phyloP scores from a whole-genome alignment of 2,113 vertebrate genomes.

The Ceyx cyanopectus region DNA sequence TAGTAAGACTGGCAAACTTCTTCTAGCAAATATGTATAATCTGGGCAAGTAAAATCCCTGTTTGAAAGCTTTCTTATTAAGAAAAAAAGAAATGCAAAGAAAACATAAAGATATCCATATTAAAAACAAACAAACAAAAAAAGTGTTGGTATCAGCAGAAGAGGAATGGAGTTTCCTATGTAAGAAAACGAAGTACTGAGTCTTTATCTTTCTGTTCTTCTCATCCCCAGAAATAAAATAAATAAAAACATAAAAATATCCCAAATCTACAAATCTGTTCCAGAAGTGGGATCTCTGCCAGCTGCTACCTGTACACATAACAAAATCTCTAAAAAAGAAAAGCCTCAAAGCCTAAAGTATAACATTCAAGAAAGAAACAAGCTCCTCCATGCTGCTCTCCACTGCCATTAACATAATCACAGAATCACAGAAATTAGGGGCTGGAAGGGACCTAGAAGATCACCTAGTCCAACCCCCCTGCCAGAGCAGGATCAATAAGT shows the following conservation, averaged over 20 bases:
- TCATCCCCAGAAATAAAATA: not conserved
- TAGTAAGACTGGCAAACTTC: not conserved
- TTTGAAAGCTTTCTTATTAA: not conserved
- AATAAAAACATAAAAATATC: not conserved
- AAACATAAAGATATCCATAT: not conserved
- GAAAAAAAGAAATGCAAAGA: fast-evolving
- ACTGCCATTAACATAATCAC: not conserved
- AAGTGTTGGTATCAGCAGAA: not conserved
- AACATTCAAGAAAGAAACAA: not conserved
- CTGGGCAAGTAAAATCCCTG: not conserved
- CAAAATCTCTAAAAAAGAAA: not conserved
- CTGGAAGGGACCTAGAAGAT: too few relatives aligned
- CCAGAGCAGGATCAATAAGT: too few relatives aligned
- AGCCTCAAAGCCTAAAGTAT: not conserved
- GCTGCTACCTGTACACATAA: not conserved
- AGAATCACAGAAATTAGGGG: too few relatives aligned
- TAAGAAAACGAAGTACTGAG: not conserved
- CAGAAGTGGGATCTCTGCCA: not conserved
- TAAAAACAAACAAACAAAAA: not conserved
- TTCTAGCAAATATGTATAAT: not conserved
- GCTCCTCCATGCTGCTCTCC: not conserved
- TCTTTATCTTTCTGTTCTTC: not conserved
- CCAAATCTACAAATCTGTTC: not conserved
- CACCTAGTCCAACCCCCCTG: too few relatives aligned
- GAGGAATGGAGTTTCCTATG: not conserved